These are phyloP conservation scores for Helleia helle DNA, from an alignment of 2,888 invertebrate genomes.

Conservation along the genomic window DNA sequence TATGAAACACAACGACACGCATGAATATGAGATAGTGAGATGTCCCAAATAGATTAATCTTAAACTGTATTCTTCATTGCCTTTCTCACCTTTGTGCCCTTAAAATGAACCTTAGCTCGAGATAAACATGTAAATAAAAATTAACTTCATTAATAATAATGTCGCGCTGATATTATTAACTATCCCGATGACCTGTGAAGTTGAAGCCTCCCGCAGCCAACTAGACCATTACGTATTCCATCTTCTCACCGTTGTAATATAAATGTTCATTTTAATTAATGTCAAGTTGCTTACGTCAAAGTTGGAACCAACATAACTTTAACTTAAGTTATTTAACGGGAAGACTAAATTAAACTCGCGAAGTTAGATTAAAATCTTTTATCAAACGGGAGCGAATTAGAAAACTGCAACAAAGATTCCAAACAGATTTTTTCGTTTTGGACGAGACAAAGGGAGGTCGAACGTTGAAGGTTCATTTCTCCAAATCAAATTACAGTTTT, in stretches of 20 bases:
- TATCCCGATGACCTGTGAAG: no score
- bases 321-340: not conserved
- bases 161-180: no score
- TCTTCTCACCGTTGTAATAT: not conserved
- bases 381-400: not conserved
- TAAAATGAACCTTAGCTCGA: no score
- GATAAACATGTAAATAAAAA: no score
- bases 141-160: no score
- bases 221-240: no score
- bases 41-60: no score
- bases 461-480: constrained; percentile 9
- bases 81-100: no score
- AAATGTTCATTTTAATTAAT: not conserved
- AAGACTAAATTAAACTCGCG: not conserved
- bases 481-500: constrained; percentile 9
- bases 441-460: constrained; percentile 5
- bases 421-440: constrained; percentile 3
- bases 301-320: not conserved
- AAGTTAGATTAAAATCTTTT: not conserved
- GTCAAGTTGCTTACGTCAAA: not conserved
- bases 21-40: no score
- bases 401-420: constrained; percentile 4
- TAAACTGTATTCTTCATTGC: no score
- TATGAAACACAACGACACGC: no score
- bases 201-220: no score